phyloP scores from a whole-genome alignment of 2,113 vertebrate genomes.

The Zapornia atra region DNA sequence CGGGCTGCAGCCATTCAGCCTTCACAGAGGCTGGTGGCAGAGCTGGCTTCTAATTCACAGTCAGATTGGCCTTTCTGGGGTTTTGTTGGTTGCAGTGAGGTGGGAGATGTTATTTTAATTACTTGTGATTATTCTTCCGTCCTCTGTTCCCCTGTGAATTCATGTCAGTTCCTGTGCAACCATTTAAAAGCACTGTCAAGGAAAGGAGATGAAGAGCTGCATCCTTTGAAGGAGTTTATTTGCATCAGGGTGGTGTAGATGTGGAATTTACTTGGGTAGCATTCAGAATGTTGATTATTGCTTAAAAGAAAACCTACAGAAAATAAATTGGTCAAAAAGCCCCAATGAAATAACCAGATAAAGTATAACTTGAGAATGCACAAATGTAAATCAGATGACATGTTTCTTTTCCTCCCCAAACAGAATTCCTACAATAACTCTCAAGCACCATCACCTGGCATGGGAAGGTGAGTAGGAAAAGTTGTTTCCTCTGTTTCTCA shows the following conservation, averaged over 20 bases:
- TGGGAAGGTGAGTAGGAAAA: constrained; percentile 88
- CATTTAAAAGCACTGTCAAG: neutral
- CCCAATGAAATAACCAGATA: neutral
- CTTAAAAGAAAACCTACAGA: neutral
- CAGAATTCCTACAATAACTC: constrained; percentile 98
- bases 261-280: neutral
- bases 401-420: neutral
- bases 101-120: neutral
- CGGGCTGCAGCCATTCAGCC: neutral
- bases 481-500: neutral
- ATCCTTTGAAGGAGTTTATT: neutral
- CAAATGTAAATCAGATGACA: neutral
- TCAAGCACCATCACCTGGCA: constrained; percentile 96
- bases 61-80: neutral
- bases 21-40: neutral
- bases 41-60: neutral
- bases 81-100: neutral
- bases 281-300: neutral
- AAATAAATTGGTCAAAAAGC: neutral
- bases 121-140: too few relatives aligned
- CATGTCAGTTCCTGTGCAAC: neutral
- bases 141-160: neutral
- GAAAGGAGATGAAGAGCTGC: neutral
- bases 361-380: neutral
- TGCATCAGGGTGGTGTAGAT: neutral